Conservation (phyloP, 1,140 invertebrate genomes). For the Drosophila rufa region DNA sequence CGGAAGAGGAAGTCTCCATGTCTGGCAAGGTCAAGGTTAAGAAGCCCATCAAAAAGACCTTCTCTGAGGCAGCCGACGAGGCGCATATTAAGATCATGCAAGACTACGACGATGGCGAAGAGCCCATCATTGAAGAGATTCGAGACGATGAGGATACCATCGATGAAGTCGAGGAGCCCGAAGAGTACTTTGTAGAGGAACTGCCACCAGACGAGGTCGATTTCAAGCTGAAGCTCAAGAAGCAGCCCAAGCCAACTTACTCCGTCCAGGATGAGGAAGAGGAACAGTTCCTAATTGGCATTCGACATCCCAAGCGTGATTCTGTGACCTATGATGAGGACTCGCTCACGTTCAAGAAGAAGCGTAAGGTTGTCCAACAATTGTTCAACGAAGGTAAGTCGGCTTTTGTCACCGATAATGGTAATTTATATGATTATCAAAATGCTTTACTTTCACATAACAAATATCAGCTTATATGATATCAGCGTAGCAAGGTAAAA, state of each 20-base stretch:
- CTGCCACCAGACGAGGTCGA: conserved; percentile 85
- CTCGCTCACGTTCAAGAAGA: conserved; percentile 87
- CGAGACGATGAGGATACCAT: conserved; percentile 88
- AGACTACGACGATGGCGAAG: conserved; percentile 89
- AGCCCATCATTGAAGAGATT: conserved; percentile 90
- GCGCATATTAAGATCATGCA: conserved; percentile 90
- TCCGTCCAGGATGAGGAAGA: conserved; percentile 85
- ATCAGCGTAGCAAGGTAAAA: conserved; percentile 82
- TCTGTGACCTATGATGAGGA: conserved; percentile 85
- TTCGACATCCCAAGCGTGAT: conserved; percentile 84
- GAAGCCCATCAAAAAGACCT: conserved; percentile 89
- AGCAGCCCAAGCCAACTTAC: conserved; percentile 72
- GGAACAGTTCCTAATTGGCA: conserved; percentile 87
- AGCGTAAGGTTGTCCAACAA: conserved; percentile 87
- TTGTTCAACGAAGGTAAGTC: conserved; percentile 87
- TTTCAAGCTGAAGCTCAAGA: conserved; percentile 87
- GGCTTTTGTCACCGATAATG: background rate
- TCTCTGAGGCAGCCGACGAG: conserved; percentile 90
- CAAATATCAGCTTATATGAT: conserved; percentile 80
- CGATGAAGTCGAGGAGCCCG: conserved; percentile 88
- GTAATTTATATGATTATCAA: conserved; percentile 27
- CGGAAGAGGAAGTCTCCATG: conserved; percentile 94
- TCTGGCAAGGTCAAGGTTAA: conserved; percentile 92
- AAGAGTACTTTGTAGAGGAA: conserved; percentile 86
- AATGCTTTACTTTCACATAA: conserved; percentile 51